Percentiles rank a stretch among this genome's conserved stretches.
phyloP scores from a whole-genome alignment of 2,888 invertebrate species.

The Catocala fraxini region DNA sequence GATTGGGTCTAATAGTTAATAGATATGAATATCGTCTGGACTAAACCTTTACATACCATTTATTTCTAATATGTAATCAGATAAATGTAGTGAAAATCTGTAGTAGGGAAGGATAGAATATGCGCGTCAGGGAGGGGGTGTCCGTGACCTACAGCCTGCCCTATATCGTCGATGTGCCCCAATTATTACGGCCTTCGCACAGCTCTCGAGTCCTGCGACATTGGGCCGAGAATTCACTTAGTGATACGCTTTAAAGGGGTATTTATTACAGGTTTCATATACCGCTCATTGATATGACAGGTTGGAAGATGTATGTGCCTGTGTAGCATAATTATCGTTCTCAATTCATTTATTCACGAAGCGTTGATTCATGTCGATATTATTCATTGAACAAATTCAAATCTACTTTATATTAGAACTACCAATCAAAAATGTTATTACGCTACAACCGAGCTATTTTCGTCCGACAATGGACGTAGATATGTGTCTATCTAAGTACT shows the following conservation, averaged over 20 bases:
- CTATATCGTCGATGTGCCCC: constrained; percentile 76
- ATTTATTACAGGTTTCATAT: constrained; percentile 15
- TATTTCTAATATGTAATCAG: constrained; percentile 13
- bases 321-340: too few species aligned
- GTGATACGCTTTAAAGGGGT: constrained; percentile 28
- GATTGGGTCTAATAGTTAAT: not conserved
- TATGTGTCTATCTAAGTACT: too few species aligned
- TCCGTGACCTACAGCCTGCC: constrained; percentile 77
- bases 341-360: too few species aligned
- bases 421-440: too few species aligned
- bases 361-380: too few species aligned
- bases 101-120: constrained; percentile 31
- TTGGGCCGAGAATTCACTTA: constrained; percentile 45
- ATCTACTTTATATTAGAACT: too few species aligned
- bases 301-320: not conserved
- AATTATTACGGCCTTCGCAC: constrained; percentile 77
- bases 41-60: constrained; percentile 5
- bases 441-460: too few species aligned
- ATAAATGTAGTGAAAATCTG: constrained; percentile 26
- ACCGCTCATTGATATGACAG: constrained; percentile 9
- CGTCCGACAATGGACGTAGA: too few species aligned
- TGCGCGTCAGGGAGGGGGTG: constrained; percentile 46
- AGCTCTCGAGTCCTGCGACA: constrained; percentile 66
- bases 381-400: too few species aligned
- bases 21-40: not conserved